Conservation (phyloP, 2,797 vertebrate genomes). For the Cynodonichthys magdalenae region DNA sequence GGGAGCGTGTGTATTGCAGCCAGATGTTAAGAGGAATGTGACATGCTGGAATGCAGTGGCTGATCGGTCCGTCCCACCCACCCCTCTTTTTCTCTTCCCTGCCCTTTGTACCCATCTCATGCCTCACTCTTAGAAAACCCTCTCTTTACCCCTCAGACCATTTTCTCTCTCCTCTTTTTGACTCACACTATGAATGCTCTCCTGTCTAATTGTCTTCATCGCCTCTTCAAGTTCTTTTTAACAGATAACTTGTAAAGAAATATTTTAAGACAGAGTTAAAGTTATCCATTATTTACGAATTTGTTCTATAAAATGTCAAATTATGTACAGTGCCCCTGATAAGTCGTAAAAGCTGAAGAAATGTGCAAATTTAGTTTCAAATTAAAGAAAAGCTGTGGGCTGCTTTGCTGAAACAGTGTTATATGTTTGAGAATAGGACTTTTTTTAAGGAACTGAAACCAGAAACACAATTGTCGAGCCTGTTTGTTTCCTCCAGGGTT, state of each 20-base stretch:
- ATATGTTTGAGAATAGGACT: neutral
- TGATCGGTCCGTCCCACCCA: constrained; percentile 57
- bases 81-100: constrained; percentile 60
- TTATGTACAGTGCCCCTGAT: neutral
- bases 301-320: neutral
- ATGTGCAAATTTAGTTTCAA: neutral
- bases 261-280: neutral
- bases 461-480: neutral
- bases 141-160: constrained; percentile 17
- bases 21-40: constrained; percentile 87
- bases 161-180: constrained; percentile 2
- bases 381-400: neutral
- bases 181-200: neutral
- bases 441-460: constrained; percentile 19
- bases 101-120: constrained; percentile 66
- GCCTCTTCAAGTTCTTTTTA: neutral
- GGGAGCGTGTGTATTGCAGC: constrained; percentile 81
- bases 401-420: neutral
- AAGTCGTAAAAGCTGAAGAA: neutral
- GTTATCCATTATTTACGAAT: neutral
- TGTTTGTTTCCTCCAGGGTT: neutral
- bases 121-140: constrained; percentile 17
- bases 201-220: neutral
- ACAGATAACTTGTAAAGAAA: neutral
- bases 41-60: constrained; percentile 81